Conservation (phyloP, 2,888 invertebrate genomes). For the Phania funesta region DNA sequence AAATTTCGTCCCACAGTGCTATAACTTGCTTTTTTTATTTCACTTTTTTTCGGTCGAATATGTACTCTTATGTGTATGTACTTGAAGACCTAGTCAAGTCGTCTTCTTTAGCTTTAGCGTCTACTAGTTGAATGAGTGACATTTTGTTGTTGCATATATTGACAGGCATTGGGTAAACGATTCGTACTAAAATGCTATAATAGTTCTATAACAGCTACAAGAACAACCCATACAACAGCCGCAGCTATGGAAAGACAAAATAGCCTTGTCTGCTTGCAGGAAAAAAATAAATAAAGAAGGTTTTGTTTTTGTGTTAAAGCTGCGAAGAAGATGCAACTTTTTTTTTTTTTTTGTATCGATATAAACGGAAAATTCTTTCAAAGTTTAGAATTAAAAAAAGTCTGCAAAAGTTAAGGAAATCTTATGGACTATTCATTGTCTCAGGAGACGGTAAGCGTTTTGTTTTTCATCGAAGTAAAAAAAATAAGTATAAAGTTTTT, state of each 20-base stretch:
- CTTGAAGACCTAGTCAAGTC: slow-evolving; percentile 15
- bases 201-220: slow-evolving; percentile 48
- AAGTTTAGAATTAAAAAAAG: slow-evolving; percentile 6
- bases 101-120: slow-evolving; percentile 43
- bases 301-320: slow-evolving; percentile 41
- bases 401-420: slow-evolving; percentile 42
- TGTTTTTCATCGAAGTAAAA: not conserved
- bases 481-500: slow-evolving; percentile 38
- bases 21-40: not conserved
- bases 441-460: slow-evolving; percentile 60
- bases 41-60: not conserved
- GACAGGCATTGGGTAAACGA: slow-evolving; percentile 68
- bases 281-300: slow-evolving; percentile 30
- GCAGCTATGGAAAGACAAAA: too few species aligned
- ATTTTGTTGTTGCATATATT: slow-evolving; percentile 69
- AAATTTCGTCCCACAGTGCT: not conserved
- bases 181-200: slow-evolving; percentile 63
- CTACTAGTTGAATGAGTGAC: slow-evolving; percentile 69
- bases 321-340: slow-evolving; percentile 61
- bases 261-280: slow-evolving; percentile 35
- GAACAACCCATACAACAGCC: slow-evolving; percentile 38
- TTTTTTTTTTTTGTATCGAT: not conserved
- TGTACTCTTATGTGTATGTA: slow-evolving; percentile 7
- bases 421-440: slow-evolving; percentile 61
- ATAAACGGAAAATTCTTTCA: slow-evolving; percentile 53